Base-by-base conservation (phyloP, 2,113 vertebrate species). In the Brachirus orientalis region DNA sequence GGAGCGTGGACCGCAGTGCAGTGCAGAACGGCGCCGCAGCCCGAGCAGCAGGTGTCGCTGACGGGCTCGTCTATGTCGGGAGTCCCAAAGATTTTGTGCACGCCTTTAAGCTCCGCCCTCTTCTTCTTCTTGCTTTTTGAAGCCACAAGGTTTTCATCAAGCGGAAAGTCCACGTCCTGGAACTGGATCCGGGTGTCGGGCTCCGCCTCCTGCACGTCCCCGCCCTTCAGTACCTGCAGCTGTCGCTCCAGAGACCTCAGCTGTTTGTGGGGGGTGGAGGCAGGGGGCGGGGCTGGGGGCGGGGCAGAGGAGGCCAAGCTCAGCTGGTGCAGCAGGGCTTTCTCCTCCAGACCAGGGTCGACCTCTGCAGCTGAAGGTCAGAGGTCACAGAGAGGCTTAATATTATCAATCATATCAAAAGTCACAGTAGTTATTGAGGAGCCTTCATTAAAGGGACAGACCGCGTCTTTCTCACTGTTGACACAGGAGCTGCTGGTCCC, bases 11-110 rank as follows among this genome's bases (percentile, higher is more conserved):
- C 17, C 7, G 91, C 88, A 0, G 72, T 45, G 86, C 95, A 95
- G 64, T 98, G 96, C 72, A 97, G 89, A 22, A 94, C 12, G 0
- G 95, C 96, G 0, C 96, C 96, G 12, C 96, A 98, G 18, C 97
- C 97, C 0, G 91, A 89, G 72, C 96, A 98, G 77, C 64, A 69
- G 9, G 80, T 70, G 19, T 90, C 86, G 19, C 94, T 94, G 9
- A 91, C 12, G 0, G 89, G 90, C 62, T 90, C 65, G 0, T 86
- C 59, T 0, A 51, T 33, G 7, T 95, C 94, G 0, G 93, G 86
- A 0, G 70, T 89, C 7, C 92, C 92, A 0, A 75, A 88, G 1
- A 91, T 35, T 46, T 73, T 82, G 3, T 92, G 91, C n/a, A 72
- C 64, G 0, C 71, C 69, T 28, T 44, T 57, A 1, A 1, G 16